Conservation (phyloP, 2,888 invertebrate genomes). For the Eupeodes latifasciatus region DNA sequence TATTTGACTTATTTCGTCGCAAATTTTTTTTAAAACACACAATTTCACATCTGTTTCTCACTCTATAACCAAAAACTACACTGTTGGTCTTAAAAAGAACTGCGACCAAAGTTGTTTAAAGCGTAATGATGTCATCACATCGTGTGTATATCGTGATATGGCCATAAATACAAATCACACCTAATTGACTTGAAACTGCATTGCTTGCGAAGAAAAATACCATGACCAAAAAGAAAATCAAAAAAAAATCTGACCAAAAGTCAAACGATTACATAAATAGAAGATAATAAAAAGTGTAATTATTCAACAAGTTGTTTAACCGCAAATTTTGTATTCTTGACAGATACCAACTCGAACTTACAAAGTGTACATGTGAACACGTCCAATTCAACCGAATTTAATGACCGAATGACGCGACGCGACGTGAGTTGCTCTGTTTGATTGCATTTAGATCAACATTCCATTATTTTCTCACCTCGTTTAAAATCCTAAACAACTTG, state of each 20-base stretch:
- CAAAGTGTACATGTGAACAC: background rate
- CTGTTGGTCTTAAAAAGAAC: background rate
- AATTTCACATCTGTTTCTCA: background rate
- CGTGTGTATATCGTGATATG: background rate
- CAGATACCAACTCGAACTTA: background rate
- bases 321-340: constrained; percentile 40
- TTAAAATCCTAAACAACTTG: background rate
- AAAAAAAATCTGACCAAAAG: constrained; percentile 8
- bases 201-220: background rate
- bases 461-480: constrained; percentile 42
- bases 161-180: constrained; percentile 14
- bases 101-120: background rate
- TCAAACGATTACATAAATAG: constrained; percentile 21
- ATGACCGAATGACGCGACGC: no score
- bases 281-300: background rate
- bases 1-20: no score
- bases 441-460: constrained; percentile 41
- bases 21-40: no score
- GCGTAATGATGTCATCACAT: background rate
- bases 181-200: constrained; percentile 22
- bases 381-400: background rate
- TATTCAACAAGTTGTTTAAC: constrained; percentile 33
- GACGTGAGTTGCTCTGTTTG: constrained; percentile 16
- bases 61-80: background rate
- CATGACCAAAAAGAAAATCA: background rate